Evolutionary conservation across 2,797 vertebrate species (phyloP).

Genomic region (Galago senegalensis): DNA sequence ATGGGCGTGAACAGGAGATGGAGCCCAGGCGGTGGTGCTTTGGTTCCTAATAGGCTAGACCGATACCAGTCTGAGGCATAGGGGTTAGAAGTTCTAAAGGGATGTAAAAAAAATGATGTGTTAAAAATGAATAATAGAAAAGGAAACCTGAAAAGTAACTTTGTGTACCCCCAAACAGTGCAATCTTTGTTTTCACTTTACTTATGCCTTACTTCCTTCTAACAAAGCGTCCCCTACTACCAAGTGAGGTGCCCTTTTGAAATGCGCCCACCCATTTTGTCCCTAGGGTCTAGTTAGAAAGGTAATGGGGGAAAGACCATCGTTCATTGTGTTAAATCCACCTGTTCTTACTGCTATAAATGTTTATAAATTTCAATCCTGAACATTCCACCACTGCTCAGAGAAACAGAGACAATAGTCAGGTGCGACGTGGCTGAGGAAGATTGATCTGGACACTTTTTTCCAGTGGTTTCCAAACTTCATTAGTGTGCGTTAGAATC

Average conservation of each 20-base stretch:
- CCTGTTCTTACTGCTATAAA: not conserved
- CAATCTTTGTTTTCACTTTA: not conserved
- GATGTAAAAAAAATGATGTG: not conserved
- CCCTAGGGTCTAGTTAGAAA: not conserved
- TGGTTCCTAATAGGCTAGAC: too few species aligned
- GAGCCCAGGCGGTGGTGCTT: too few species aligned
- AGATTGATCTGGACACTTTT: not conserved
- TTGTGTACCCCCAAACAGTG: not conserved
- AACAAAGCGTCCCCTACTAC: not conserved
- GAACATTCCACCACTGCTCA: not conserved
- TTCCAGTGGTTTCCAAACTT: not conserved
- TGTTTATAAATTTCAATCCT: not conserved
- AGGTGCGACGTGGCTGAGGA: not conserved
- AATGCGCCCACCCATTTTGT: not conserved
- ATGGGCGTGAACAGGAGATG: too few species aligned
- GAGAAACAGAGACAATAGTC: not conserved
- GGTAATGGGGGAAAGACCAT: not conserved
- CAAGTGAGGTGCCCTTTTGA: not conserved
- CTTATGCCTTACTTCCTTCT: not conserved
- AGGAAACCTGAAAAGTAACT: not conserved
- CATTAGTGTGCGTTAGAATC: not conserved
- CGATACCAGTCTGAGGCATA: too few species aligned
- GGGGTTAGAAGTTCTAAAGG: not conserved
- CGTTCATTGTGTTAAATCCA: not conserved
- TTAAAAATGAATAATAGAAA: not conserved